phyloP scores from a whole-genome alignment of 2,888 invertebrate species.

The Mesorhabditis belari region DNA sequence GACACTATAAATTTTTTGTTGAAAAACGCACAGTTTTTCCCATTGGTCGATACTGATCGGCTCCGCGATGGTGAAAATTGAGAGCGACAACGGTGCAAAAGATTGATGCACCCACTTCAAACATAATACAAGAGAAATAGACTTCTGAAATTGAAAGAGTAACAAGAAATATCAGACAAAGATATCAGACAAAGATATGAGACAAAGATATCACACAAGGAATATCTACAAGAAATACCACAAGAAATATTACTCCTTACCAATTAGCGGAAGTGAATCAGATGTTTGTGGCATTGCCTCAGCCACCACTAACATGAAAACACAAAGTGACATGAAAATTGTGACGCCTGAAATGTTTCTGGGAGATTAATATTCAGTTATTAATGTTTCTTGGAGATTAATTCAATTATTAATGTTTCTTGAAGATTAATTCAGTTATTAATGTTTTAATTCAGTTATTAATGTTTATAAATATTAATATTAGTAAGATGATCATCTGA shows the following conservation, averaged over 20 bases:
- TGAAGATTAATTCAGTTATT: no score
- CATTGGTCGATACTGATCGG: slow-evolving; percentile 50
- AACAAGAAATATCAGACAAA: slow-evolving; percentile 55
- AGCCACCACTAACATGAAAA: slow-evolving; percentile 93
- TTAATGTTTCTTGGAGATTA: background rate
- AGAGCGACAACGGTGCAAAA: slow-evolving; percentile 56
- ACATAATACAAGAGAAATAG: slow-evolving; percentile 51
- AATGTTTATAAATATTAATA: background rate
- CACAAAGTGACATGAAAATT: slow-evolving; percentile 78
- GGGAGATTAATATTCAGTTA: background rate
- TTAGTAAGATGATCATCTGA: slow-evolving; percentile 1
- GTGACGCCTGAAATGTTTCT: slow-evolving; percentile 43
- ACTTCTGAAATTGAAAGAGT: slow-evolving; percentile 30
- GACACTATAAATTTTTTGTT: background rate
- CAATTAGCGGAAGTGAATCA: slow-evolving; percentile 88
- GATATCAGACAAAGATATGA: no score
- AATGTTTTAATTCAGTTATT: no score
- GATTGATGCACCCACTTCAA: slow-evolving; percentile 50
- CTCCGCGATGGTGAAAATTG: slow-evolving; percentile 61
- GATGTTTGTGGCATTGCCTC: slow-evolving; percentile 97
- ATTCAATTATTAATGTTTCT: no score
- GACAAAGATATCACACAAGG: slow-evolving; percentile 56
- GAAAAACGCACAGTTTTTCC: slow-evolving; percentile 26
- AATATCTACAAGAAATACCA: background rate
- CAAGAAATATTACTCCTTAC: slow-evolving; percentile 11